Conservation (phyloP, 2,888 invertebrate genomes). For the Meandrusa payeni region DNA sequence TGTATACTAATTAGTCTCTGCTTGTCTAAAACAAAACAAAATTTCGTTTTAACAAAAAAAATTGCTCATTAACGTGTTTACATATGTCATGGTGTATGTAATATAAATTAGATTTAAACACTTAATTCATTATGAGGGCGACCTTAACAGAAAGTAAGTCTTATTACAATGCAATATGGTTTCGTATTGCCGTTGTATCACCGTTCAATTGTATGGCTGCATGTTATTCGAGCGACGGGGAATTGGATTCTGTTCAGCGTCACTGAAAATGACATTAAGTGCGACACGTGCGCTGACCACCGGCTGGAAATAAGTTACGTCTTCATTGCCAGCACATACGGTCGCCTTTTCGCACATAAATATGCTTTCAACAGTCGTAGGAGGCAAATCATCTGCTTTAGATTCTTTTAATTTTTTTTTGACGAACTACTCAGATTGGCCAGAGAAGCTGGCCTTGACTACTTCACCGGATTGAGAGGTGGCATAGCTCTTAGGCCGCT, state of each 20-base stretch:
- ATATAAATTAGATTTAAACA: slow-evolving; percentile 15
- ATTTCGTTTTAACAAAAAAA: no score
- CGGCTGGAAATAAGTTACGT: slow-evolving; percentile 19
- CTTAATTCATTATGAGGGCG: slow-evolving; percentile 21
- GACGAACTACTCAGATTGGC: no score
- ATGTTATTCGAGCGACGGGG: slow-evolving; percentile 38
- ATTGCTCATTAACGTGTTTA: background rate
- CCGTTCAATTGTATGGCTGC: slow-evolving; percentile 66
- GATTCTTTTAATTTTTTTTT: no score
- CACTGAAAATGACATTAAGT: slow-evolving; percentile 62
- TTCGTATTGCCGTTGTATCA: slow-evolving; percentile 47
- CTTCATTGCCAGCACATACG: background rate
- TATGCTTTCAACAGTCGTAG: no score
- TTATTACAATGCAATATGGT: slow-evolving; percentile 57
- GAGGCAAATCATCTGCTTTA: no score
- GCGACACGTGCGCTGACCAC: slow-evolving; percentile 52
- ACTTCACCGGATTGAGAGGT: no score
- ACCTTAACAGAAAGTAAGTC: slow-evolving; percentile 30
- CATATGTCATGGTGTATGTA: background rate
- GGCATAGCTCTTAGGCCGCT: no score
- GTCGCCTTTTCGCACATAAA: background rate
- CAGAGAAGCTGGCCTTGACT: no score
- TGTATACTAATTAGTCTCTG: no score
- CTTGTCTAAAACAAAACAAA: no score
- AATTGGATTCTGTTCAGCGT: slow-evolving; percentile 62